Evolutionary conservation across 2,113 vertebrate species (phyloP), one percentile per base, ranked within the genome.

Genomic region (Phrynosoma platyrhinos): DNA sequence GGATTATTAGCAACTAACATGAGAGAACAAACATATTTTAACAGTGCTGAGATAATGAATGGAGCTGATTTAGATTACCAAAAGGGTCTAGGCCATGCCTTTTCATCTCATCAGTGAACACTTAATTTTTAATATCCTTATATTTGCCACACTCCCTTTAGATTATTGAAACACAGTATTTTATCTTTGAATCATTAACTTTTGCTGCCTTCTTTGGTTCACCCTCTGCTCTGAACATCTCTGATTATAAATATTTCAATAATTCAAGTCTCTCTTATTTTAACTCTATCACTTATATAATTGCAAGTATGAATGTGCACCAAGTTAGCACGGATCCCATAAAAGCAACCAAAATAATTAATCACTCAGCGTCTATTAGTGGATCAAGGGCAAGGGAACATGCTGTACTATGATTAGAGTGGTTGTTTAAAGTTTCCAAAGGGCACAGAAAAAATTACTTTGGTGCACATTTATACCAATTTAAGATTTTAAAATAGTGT

Each of bases 291-390:
- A 95, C 94, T 95, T 95, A 92, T 95, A 85, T 91, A 92, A 93
- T 94, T 95, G 90, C 94, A 96, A 95, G 92, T 95, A 91, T 90
- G 93, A 93, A 94, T 91, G 92, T 92, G 94, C 93, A 93, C 90
- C 92, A 93, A 96, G 95, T 96, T 96, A 96, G 95, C 94, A 90
- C 90, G 89, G 94, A 92, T 92, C 90, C 94, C 89, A 94, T 95
- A 96, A 96, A 96, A 93, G 30, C 93, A 83, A 90, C 88, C 96
- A 94, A 96, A 96, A 96, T 95, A 97, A 95, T 96, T 96, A 95
- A 96, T 96, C 91, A 94, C 89, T 95, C 95, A 42, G 78, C 87
- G n/a, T 25, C 88, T 76, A 91, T 91, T 95, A 96, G 95, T 94
- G 86, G 93, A 95, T 95, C 96, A 96, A 97, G 96, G 96, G 76